Evolutionary conservation across 2,797 vertebrate species (phyloP).

Genomic region (Brachyalestes nurse): DNA sequence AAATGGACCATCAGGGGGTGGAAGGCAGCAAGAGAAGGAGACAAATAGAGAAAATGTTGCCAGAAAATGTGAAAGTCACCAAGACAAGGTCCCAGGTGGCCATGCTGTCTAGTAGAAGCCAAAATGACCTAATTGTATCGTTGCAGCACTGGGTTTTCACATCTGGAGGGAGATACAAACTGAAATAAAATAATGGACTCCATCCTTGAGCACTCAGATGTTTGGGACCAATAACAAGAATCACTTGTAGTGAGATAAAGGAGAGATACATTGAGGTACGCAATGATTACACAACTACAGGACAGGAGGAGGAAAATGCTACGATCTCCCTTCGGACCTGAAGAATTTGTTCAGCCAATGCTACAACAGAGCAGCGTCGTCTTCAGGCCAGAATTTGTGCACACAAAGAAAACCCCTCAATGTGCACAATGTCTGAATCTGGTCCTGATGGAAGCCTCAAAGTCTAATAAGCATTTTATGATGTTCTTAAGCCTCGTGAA

Average conservation of each 20-base stretch:
- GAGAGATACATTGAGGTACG: neutral
- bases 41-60: too few species aligned
- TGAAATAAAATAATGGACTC: slow-evolving; percentile 34
- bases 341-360: neutral
- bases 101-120: too few species aligned
- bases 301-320: slow-evolving; percentile 6
- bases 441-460: neutral
- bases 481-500: neutral
- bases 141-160: too few species aligned
- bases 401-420: neutral
- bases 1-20: too few species aligned
- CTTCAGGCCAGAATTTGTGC: neutral
- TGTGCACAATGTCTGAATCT: neutral
- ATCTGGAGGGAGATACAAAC: slow-evolving; percentile 28
- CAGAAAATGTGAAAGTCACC: too few species aligned
- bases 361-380: neutral
- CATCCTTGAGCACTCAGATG: slow-evolving; percentile 13
- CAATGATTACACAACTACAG: neutral
- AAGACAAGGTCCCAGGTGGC: too few species aligned
- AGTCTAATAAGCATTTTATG: slow-evolving; percentile 14
- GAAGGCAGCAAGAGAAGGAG: too few species aligned
- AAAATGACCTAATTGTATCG: too few species aligned
- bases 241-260: slow-evolving; percentile 23
- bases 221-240: slow-evolving; percentile 31
- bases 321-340: neutral